Evolutionary conservation across 2,888 invertebrate genomes (phyloP).

Genomic region (Lamproptera curius): DNA sequence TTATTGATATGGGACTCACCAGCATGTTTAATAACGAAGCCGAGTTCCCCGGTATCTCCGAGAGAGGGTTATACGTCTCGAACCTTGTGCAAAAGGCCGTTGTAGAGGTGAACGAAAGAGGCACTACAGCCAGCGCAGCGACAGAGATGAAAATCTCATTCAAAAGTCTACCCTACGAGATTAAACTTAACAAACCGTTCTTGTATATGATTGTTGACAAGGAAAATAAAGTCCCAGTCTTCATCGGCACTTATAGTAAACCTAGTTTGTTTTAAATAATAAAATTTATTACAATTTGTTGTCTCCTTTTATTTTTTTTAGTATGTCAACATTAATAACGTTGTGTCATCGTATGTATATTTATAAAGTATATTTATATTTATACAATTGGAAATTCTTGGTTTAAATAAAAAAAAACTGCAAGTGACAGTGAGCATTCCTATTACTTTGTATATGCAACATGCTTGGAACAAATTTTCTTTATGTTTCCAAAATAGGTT

Average conservation of each 20-base stretch:
- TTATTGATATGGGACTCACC: constrained; percentile 58
- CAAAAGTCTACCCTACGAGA: constrained; percentile 38
- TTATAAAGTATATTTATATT: no score
- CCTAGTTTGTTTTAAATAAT: constrained; percentile 44
- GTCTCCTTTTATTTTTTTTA: no score
- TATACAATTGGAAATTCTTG: no score
- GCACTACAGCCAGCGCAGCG: constrained; percentile 46
- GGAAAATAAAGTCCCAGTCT: constrained; percentile 43
- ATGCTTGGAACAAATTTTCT: no score
- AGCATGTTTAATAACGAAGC: constrained; percentile 48
- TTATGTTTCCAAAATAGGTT: no score
- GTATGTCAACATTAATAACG: no score
- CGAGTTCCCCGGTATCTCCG: constrained; percentile 46
- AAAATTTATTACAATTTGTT: no score
- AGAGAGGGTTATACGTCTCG: constrained; percentile 41
- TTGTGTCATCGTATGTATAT: no score
- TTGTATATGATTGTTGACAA: constrained; percentile 63
- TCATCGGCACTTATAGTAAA: constrained; percentile 60
- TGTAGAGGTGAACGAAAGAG: constrained; percentile 60
- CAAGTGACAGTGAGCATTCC: no score
- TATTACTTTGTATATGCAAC: no score
- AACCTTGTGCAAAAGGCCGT: constrained; percentile 61
- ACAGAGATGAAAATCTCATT: constrained; percentile 36
- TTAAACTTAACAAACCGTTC: constrained; percentile 54
- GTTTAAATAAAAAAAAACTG: no score